Percentiles rank a stretch among this genome's conserved stretches.
Evolutionary conservation across 2,888 invertebrate genomes (phyloP).

Genomic region (Drosophila anomelani): DNA sequence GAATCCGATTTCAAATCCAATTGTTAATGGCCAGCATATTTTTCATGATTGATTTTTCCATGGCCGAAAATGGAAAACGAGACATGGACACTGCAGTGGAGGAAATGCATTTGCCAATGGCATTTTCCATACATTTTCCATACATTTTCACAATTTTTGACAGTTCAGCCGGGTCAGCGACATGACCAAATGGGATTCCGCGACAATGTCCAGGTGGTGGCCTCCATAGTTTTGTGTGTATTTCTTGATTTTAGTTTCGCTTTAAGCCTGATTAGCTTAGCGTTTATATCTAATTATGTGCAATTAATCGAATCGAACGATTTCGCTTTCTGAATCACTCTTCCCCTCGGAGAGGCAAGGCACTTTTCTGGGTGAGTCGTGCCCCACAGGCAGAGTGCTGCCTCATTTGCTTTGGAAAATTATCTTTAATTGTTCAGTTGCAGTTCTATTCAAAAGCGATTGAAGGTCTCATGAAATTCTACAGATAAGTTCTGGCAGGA

Average conservation of each 20-base stretch:
- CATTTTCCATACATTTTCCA: slow-evolving; percentile 34
- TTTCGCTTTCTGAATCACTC: slow-evolving; percentile 20
- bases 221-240: slow-evolving; percentile 4
- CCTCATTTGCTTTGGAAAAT: slow-evolving; percentile 11
- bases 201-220: slow-evolving; percentile 21
- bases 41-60: slow-evolving; percentile 74
- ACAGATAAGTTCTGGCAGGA: slow-evolving; percentile 7
- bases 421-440: slow-evolving; percentile 24
- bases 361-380: slow-evolving; percentile 39
- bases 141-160: slow-evolving; percentile 55
- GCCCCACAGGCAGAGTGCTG: slow-evolving; percentile 10
- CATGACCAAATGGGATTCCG: slow-evolving; percentile 21
- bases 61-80: slow-evolving; percentile 52
- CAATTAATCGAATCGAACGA: slow-evolving; percentile 27
- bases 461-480: slow-evolving; percentile 17
- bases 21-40: slow-evolving; percentile 70
- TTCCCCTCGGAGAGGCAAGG: slow-evolving; percentile 26
- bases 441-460: slow-evolving; percentile 16
- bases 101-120: slow-evolving; percentile 35
- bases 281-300: slow-evolving; percentile 27
- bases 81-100: slow-evolving; percentile 1
- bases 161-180: slow-evolving; percentile 39
- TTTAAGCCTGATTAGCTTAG: slow-evolving; percentile 34
- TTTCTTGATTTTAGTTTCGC: slow-evolving; percentile 12
- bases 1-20: slow-evolving; percentile 69